Evolutionary conservation across 2,888 invertebrate genomes (phyloP), one percentile per base, ranked within the genome.

Genomic region (Cordilura impudica): DNA sequence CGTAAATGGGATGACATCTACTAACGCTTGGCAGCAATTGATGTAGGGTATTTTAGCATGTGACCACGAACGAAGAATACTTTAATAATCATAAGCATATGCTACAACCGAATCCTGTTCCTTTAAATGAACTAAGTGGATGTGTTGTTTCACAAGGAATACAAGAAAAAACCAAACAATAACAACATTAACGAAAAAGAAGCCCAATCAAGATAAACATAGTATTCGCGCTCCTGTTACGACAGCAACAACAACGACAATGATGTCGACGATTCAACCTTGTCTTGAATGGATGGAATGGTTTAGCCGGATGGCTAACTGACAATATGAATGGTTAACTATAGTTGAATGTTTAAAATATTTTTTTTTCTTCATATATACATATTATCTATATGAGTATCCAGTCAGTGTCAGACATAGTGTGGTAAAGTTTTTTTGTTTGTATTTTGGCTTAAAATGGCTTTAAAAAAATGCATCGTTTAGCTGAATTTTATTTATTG

Each of bases 201-300:
- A 65, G 75, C 75, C 77, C 78, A 80, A 83, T 84, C 83, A 83
- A 83, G 84, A 84, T 84, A 83, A 84, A 82, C 75, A 82, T 65
- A 81, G 78, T 74, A 78, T 83, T 81, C 82, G 56, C 82, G 81
- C 82, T 82, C 77, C 83, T 83, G 82, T 81, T 78, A 81, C 80
- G 78, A 74, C 78, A 54, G 61, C 60, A 70, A 19, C 63, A 60
- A 35, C 19, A 53, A 56, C 14, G 53, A 39, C 31, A 54, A 56
- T n/a, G 70, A 60, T 10, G 70, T n/a, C 21, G 31, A 63, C 6
- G 47, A 19, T 5, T 79, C 54, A 71, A 75, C 74, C 70, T 75
- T 63, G 56, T 66, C 74, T 75, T 71, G 53, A 75, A 71, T 79
- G 75, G 66, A 61, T 71, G 71, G 21, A 66, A 70, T 71, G 65